Percentiles rank a stretch among this genome's conserved stretches.
Evolutionary conservation across 1,140 invertebrate species (phyloP).

Genomic region (Rhopalosiphum maidis): DNA sequence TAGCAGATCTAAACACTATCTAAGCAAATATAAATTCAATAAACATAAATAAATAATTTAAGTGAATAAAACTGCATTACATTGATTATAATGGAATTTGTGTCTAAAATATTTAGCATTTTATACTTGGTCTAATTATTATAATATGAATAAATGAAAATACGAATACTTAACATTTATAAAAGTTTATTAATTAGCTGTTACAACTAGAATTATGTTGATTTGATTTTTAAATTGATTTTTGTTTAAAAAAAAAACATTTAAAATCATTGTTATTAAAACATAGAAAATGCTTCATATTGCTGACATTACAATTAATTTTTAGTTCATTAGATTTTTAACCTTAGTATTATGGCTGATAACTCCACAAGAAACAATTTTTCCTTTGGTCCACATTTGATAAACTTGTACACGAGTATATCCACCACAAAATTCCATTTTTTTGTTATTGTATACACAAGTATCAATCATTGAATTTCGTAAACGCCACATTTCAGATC

Average conservation of each 20-base stretch:
- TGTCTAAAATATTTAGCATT: not conserved
- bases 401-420: slow-evolving; percentile 86
- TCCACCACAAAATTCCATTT: slow-evolving; percentile 88
- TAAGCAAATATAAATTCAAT: slow-evolving; percentile 61
- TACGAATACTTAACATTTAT: not conserved
- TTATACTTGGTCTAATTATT: too few species aligned
- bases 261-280: too few species aligned
- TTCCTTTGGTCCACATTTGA: slow-evolving; percentile 96
- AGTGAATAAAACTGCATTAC: not conserved
- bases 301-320: not conserved
- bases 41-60: not conserved
- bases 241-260: not conserved
- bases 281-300: not conserved
- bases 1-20: slow-evolving; percentile 95
- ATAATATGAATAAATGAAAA: too few species aligned
- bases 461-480: slow-evolving; percentile 87
- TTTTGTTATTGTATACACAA: slow-evolving; percentile 95
- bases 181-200: not conserved
- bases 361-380: slow-evolving; percentile 92
- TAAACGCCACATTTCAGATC: slow-evolving; percentile 98
- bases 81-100: not conserved
- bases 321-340: slow-evolving; percentile 1
- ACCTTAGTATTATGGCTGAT: slow-evolving; percentile 94
- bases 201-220: not conserved
- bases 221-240: not conserved